Percentiles rank a stretch among this genome's conserved stretches.
phyloP scores from a whole-genome alignment of 2,888 invertebrate genomes.

The Clunio marinus region DNA sequence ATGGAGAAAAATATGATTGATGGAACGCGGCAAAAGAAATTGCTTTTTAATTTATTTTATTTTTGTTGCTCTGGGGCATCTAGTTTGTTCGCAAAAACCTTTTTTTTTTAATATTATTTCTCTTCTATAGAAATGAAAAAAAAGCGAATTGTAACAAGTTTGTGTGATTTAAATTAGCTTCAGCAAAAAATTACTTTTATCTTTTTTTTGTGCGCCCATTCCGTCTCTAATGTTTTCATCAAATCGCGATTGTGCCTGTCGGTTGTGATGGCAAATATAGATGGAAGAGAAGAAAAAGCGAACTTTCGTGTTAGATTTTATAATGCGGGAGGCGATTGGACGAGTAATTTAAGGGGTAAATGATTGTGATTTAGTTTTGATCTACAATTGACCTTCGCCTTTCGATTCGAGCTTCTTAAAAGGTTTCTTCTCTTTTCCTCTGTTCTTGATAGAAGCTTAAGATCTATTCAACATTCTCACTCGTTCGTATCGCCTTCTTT shows the following conservation, averaged over 20 bases:
- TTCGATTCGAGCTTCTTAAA: background rate
- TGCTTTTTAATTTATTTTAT: conserved; percentile 10
- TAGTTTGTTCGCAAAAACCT: background rate
- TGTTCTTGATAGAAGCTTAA: background rate
- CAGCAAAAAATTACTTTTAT: background rate
- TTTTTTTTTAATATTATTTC: too few relatives aligned
- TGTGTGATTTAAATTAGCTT: background rate
- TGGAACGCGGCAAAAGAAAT: conserved; percentile 12
- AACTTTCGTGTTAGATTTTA: background rate
- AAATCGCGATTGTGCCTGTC: background rate
- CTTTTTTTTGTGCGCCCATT: conserved; percentile 1
- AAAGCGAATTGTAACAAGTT: background rate
- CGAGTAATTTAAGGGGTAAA: background rate
- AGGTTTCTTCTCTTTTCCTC: background rate
- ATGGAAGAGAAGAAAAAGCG: background rate
- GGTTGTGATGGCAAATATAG: background rate
- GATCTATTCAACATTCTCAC: background rate
- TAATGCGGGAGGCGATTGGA: background rate
- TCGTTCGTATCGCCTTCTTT: too few relatives aligned
- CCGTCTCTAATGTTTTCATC: conserved; percentile 12
- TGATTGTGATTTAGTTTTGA: background rate
- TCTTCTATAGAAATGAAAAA: too few relatives aligned
- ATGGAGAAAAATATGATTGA: conserved; percentile 13
- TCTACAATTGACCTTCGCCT: conserved; percentile 22
- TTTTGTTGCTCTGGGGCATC: background rate